A percentile compares a stretch with the other conserved stretches of the same genome.
Conservation (phyloP, 2,113 vertebrate species). For the Scopus umbretta region DNA sequence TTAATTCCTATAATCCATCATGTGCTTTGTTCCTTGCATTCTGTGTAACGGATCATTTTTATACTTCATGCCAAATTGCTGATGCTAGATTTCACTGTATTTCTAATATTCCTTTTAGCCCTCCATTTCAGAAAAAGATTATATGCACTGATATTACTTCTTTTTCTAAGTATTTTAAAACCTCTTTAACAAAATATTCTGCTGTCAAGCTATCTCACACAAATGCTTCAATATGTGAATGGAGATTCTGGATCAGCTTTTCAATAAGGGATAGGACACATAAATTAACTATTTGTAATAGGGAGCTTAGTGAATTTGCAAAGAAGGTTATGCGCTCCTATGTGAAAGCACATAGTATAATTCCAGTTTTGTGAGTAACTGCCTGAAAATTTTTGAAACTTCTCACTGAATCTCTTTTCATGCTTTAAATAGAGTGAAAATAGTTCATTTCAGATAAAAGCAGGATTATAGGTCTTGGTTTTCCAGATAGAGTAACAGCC, state of each 20-base stretch:
- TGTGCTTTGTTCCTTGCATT: not conserved
- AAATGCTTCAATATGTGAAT: not conserved
- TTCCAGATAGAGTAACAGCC: not conserved
- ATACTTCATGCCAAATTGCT: not conserved
- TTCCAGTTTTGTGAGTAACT: not conserved
- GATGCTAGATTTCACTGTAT: not conserved
- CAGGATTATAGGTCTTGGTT: not conserved
- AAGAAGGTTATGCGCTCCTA: not conserved
- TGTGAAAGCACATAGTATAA: not conserved
- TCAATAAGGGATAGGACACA: not conserved
- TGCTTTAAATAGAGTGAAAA: not conserved
- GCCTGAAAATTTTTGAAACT: not conserved
- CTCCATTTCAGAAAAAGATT: not conserved
- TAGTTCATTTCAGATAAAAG: not conserved
- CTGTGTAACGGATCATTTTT: not conserved
- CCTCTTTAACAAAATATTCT: conserved; percentile 1
- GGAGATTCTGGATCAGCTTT: not conserved
- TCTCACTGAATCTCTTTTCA: not conserved
- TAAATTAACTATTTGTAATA: conserved; percentile 3
- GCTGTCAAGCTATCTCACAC: not conserved
- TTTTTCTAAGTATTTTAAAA: not conserved
- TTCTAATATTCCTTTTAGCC: not conserved
- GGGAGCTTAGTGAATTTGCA: not conserved
- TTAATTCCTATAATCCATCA: not conserved
- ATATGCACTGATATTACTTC: not conserved